Evolutionary conservation across 2,888 invertebrate genomes (phyloP), one percentile per base, ranked within the genome.

Genomic region (Glaucopsyche alexis): DNA sequence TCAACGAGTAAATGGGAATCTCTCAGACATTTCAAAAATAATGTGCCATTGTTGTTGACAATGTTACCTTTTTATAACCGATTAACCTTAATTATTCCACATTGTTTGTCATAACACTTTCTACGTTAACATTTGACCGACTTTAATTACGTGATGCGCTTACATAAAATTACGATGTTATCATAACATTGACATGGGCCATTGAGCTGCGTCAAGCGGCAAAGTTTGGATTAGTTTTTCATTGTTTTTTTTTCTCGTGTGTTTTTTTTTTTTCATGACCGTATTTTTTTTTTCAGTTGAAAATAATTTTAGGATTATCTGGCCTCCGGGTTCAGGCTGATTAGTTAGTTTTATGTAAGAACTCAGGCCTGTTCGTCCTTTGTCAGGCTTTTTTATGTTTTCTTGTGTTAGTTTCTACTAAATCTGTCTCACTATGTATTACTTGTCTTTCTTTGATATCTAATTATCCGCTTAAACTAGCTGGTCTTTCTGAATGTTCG

Each of bases 101-200:
- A 42, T 67, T 67, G 67, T 67, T 40, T 67, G 67, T 67, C 67
- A 45, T 45, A 13, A 67, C 67, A 67, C 67, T 67, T 67, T 67
- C 67, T 67, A 67, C 42, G 42, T 45, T 45, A 42, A 66, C 42
- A 45, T 67, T 67, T 67, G 67, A 67, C 67, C 67, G 67, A 42
- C 67, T 60, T 60, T 67, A 67, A 67, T 67, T 67, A 67, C 67
- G 67, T 67, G 67, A 67, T 42, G 45, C 42, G 42, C 42, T 67
- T 47, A 42, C 67, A 45, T 60, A 60, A 60, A 60, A 60, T 60
- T 6, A 60, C 29, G 29, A 60, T 60, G 60, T 60, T 60, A 60
- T 60, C 60, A 29, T 29, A 1, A 60, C 19, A 60, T 11, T 29
- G 19, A 60, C 60, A 38, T 29, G 29, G 29, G 60, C 29, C 14